These are phyloP conservation scores for Colostygia pectinataria DNA, from an alignment of 2,888 invertebrate genomes.

Conservation along the genomic window DNA sequence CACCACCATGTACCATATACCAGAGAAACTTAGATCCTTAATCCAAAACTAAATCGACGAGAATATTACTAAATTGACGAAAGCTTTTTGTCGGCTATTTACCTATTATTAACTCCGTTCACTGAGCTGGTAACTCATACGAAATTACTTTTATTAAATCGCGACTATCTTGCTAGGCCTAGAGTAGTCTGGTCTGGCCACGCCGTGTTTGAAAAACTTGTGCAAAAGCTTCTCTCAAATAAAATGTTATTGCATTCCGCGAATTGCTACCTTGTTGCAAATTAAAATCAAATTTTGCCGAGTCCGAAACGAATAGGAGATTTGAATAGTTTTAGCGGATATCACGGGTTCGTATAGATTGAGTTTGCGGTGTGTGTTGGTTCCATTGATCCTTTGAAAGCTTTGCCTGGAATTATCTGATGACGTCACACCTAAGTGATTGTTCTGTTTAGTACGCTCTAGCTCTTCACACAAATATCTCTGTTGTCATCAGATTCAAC, in stretches of 20 bases:
- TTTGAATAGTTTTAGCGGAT: slow-evolving; percentile 4
- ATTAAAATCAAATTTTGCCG: slow-evolving; percentile 6
- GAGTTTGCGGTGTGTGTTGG: not conserved
- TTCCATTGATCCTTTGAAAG: not conserved
- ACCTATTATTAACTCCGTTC: too few relatives aligned
- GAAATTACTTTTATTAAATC: too few relatives aligned
- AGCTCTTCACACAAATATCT: not conserved
- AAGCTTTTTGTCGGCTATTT: too few relatives aligned
- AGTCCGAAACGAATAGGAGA: not conserved
- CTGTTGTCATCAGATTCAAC: too few relatives aligned
- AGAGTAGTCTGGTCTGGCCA: too few relatives aligned
- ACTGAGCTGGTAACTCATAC: too few relatives aligned
- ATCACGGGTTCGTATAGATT: not conserved
- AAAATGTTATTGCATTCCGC: not conserved
- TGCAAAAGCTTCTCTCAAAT: not conserved
- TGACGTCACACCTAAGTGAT: slow-evolving; percentile 5
- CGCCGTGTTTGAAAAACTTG: too few relatives aligned
- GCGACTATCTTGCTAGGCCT: too few relatives aligned
- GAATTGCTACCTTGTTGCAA: slow-evolving; percentile 1
- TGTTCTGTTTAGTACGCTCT: not conserved
- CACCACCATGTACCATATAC: too few relatives aligned
- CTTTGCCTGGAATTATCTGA: not conserved
- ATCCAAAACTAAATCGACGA: too few relatives aligned
- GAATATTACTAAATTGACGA: too few relatives aligned
- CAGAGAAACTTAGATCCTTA: too few relatives aligned